Conservation (phyloP, 2,113 vertebrate species). For the Rhinoptilus africanus region DNA sequence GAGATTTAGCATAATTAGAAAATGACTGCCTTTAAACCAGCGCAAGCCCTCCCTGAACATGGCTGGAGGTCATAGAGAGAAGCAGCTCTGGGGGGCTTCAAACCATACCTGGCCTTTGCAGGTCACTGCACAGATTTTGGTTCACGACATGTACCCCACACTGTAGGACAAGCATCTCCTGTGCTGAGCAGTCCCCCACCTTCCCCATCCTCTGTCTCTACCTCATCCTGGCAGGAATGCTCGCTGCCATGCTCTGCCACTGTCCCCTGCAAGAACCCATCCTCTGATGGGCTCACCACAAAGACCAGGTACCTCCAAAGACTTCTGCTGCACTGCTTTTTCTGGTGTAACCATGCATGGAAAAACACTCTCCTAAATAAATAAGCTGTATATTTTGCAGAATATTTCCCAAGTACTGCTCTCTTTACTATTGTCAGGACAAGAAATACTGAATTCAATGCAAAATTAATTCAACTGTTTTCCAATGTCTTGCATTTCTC, state of each 20-base stretch:
- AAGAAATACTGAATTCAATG: background rate
- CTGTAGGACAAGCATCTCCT: accelerated
- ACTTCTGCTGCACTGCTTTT: background rate
- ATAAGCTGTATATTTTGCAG: background rate
- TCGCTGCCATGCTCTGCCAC: background rate
- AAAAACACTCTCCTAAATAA: background rate
- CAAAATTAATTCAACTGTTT: background rate
- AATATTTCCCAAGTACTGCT: background rate
- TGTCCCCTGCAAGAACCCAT: background rate
- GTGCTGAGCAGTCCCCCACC: no score
- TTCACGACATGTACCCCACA: background rate
- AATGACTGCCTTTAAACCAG: background rate
- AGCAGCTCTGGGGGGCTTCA: background rate
- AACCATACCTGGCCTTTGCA: accelerated
- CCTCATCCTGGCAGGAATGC: background rate
- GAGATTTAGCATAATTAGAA: background rate
- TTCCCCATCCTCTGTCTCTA: background rate
- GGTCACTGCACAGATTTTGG: background rate
- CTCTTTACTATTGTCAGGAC: background rate
- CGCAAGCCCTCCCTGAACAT: background rate
- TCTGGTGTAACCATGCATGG: background rate
- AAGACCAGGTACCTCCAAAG: background rate
- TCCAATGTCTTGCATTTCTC: background rate
- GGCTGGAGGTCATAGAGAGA: background rate
- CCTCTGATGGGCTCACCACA: background rate